These are phyloP conservation scores for Andrena fulva DNA, from an alignment of 2,888 invertebrate genomes.

Conservation along the genomic window DNA sequence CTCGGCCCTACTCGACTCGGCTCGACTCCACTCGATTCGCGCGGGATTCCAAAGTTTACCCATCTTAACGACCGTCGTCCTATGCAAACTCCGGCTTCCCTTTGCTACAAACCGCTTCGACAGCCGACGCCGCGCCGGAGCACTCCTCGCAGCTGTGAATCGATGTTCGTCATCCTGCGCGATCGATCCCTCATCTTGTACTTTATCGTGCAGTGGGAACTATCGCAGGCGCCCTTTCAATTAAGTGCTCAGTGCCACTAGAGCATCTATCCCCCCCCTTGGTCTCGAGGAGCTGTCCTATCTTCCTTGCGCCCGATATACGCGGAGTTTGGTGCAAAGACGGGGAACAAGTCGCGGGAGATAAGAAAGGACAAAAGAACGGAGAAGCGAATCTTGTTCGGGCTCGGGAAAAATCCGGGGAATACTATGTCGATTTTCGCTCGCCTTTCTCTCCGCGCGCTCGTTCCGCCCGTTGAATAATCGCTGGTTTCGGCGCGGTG, in stretches of 20 bases:
- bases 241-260: no score
- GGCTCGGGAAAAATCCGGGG: background rate
- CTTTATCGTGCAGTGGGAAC: no score
- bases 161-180: background rate
- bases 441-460: background rate
- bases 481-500: slow-evolving; percentile 7
- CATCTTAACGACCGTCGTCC: slow-evolving; percentile 70
- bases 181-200: no score
- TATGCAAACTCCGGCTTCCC: slow-evolving; percentile 64
- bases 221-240: no score
- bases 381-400: background rate
- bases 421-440: background rate
- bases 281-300: no score
- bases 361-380: no score
- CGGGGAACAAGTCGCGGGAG: no score
- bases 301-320: no score
- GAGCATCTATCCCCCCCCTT: no score
- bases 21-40: slow-evolving; percentile 31
- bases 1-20: slow-evolving; percentile 1
- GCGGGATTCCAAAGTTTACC: slow-evolving; percentile 62
- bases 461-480: slow-evolving; percentile 7
- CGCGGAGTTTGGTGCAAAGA: no score
- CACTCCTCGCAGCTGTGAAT: slow-evolving; percentile 3
- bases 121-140: background rate
- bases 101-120: slow-evolving; percentile 17